Conservation (phyloP, 2,888 invertebrate species). For the Cephalotes varians region DNA sequence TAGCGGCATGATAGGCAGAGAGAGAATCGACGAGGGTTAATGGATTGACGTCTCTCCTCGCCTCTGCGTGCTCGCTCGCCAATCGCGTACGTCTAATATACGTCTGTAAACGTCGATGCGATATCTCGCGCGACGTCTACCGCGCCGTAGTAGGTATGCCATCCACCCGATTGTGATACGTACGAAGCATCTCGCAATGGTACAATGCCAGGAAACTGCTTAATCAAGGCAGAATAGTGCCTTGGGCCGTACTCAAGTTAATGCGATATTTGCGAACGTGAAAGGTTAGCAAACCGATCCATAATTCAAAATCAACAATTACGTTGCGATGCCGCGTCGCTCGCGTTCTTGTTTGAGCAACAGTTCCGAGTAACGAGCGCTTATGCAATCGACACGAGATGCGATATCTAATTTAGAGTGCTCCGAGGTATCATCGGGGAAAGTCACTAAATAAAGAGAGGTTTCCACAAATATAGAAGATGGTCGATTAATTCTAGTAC, state of each 20-base stretch:
- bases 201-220: slow-evolving; percentile 64
- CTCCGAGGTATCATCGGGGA: slow-evolving; percentile 6
- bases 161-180: slow-evolving; percentile 66
- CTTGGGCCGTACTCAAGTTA: slow-evolving; percentile 30
- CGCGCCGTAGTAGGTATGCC: slow-evolving; percentile 34
- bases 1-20: slow-evolving; percentile 46
- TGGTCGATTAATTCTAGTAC: not conserved
- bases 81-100: slow-evolving; percentile 70
- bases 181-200: slow-evolving; percentile 37
- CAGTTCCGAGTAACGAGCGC: not conserved
- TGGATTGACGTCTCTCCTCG: slow-evolving; percentile 71
- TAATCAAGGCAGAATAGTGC: slow-evolving; percentile 65
- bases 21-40: slow-evolving; percentile 64
- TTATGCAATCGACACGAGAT: slow-evolving; percentile 51
- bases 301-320: slow-evolving; percentile 61
- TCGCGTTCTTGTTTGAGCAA: slow-evolving; percentile 6
- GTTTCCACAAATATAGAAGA: not conserved
- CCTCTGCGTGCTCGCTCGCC: slow-evolving; percentile 51
- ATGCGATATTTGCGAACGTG: slow-evolving; percentile 62
- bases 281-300: slow-evolving; percentile 50
- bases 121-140: slow-evolving; percentile 49
- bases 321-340: slow-evolving; percentile 22
- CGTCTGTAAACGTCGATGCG: slow-evolving; percentile 64
- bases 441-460: slow-evolving; percentile 10
- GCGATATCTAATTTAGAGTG: slow-evolving; percentile 44